Evolutionary conservation across 2,113 vertebrate genomes (phyloP).

Genomic region (Hepsetus odoe): DNA sequence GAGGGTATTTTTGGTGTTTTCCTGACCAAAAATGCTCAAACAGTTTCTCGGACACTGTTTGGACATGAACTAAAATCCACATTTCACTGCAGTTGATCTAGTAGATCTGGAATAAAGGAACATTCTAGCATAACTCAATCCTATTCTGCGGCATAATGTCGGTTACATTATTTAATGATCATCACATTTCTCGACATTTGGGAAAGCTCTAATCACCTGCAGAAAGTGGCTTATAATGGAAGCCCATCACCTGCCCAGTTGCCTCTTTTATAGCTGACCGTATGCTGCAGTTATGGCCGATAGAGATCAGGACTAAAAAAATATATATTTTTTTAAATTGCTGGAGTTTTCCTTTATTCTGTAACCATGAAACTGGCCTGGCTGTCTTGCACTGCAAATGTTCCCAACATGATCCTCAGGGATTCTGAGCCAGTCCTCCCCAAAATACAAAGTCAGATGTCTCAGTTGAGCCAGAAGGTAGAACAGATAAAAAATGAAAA

Average conservation of each 20-base stretch:
- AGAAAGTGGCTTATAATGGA: too few relatives aligned
- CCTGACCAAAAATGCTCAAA: not conserved
- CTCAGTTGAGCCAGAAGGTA: not conserved
- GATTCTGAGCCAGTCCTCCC: not conserved
- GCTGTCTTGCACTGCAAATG: not conserved
- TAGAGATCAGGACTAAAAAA: not conserved
- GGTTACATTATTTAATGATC: too few relatives aligned
- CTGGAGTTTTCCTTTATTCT: not conserved
- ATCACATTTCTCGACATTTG: too few relatives aligned
- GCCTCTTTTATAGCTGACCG: not conserved
- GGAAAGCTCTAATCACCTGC: too few relatives aligned
- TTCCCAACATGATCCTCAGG: not conserved
- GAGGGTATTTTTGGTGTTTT: not conserved
- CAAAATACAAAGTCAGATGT: not conserved
- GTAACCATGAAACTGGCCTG: not conserved
- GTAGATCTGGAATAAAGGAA: not conserved
- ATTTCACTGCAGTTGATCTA: not conserved
- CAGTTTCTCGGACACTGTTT: not conserved
- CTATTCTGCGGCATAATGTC: not conserved
- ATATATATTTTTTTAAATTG: too few relatives aligned
- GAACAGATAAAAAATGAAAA: not conserved
- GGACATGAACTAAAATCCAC: not conserved
- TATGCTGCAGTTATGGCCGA: not conserved
- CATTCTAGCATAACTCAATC: not conserved
- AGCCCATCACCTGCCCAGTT: not conserved